A percentile compares a stretch with the other conserved stretches of the same genome.
Evolutionary conservation across 1,140 invertebrate genomes (phyloP).

Genomic region (Tachypleus tridentatus): DNA sequence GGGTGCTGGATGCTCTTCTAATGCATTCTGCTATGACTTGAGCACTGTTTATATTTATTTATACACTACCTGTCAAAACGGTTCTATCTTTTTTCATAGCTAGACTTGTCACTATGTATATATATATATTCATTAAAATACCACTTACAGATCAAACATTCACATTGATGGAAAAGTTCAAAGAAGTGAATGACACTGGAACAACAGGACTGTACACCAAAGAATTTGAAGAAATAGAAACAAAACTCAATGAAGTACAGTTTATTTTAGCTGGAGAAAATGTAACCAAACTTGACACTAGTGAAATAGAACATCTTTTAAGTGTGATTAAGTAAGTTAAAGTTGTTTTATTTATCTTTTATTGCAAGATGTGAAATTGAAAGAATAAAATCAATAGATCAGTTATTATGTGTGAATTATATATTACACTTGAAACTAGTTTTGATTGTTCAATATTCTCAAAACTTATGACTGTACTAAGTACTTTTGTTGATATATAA

Average conservation of each 20-base stretch:
- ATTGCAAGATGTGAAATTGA: too few species aligned
- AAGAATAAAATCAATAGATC: too few species aligned
- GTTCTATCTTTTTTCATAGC: too few species aligned
- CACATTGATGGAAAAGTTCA: slow-evolving; percentile 59
- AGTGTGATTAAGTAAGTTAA: slow-evolving; percentile 19
- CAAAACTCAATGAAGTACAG: slow-evolving; percentile 63
- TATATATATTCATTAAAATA: slow-evolving; percentile 21
- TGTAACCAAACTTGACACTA: slow-evolving; percentile 58
- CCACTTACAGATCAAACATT: slow-evolving; percentile 33
- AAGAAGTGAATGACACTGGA: slow-evolving; percentile 80
- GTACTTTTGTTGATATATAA: too few species aligned
- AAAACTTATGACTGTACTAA: too few species aligned
- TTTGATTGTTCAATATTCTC: too few species aligned
- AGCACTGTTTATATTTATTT: background rate
- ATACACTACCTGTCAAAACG: background rate
- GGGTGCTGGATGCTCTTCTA: too few species aligned
- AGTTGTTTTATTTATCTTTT: too few species aligned
- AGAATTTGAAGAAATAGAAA: slow-evolving; percentile 83
- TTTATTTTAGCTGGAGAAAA: slow-evolving; percentile 56
- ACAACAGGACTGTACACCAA: slow-evolving; percentile 86
- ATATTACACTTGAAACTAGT: too few species aligned
- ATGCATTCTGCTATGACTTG: background rate
- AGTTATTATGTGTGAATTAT: too few species aligned
- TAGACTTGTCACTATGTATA: slow-evolving; percentile 21
- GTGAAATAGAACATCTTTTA: slow-evolving; percentile 45